Conservation (phyloP, 2,113 vertebrate species). For the Prunella himalayana region DNA sequence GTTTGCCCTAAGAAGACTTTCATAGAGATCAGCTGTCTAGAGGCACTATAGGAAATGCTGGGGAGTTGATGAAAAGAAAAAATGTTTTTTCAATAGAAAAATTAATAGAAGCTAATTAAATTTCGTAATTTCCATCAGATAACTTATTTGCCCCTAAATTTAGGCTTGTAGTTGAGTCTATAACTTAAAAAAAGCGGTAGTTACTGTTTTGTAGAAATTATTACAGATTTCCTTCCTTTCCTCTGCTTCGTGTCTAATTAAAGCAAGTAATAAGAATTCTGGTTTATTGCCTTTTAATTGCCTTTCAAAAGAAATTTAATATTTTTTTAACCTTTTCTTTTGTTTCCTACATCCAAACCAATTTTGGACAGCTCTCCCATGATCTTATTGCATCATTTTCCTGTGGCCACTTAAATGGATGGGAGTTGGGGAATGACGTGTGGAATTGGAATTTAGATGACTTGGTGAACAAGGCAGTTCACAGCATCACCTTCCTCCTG, state of each 20-base stretch:
- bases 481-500: neutral
- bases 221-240: neutral
- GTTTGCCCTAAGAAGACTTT: neutral
- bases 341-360: neutral
- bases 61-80: neutral
- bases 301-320: neutral
- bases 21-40: neutral
- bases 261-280: neutral
- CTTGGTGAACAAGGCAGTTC: neutral
- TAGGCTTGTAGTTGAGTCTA: neutral
- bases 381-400: neutral
- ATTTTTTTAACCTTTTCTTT: neutral
- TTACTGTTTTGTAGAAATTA: neutral
- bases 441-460: neutral
- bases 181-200: neutral
- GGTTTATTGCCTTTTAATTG: neutral
- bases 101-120: neutral
- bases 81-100: neutral
- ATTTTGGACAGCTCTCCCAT: neutral
- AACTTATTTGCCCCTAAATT: neutral
- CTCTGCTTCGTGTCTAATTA: neutral
- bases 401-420: neutral
- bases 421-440: neutral
- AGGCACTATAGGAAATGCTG: neutral
- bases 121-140: neutral